Percentiles rank a stretch among this genome's conserved stretches.
These are phyloP conservation scores for Laterallus jamaicensis DNA, from an alignment of 2,113 vertebrate genomes.

Conservation along the genomic window DNA sequence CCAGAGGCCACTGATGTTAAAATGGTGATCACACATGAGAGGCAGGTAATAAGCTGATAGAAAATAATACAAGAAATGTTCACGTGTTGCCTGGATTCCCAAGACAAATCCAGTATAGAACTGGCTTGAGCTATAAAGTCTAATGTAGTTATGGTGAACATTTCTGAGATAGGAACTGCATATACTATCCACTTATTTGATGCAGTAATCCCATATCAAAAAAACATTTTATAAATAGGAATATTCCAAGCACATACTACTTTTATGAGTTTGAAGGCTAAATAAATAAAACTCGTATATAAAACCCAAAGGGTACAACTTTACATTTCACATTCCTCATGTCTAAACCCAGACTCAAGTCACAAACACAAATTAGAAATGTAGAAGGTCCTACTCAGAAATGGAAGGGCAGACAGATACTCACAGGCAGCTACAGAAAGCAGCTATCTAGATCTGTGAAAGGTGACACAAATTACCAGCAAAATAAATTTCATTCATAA, in stretches of 20 bases:
- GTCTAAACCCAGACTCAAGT: not conserved
- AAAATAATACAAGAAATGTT: not conserved
- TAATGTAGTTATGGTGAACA: not conserved
- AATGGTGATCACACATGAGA: not conserved
- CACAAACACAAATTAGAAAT: not conserved
- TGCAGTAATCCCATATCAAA: not conserved
- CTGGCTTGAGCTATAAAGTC: not conserved
- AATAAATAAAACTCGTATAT: not conserved
- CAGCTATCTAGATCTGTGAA: not conserved
- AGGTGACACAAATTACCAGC: not conserved
- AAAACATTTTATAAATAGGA: not conserved
- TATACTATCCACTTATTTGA: not conserved
- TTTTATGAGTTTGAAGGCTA: not conserved
- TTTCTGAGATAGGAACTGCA: not conserved
- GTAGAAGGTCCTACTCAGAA: not conserved
- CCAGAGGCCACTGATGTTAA: not conserved
- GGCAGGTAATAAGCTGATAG: not conserved
- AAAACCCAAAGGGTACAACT: not conserved
- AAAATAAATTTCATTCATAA: not conserved
- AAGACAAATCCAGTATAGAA: not conserved
- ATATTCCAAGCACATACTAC: not conserved
- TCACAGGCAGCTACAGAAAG: not conserved
- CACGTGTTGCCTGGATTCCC: not conserved
- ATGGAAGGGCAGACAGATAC: not conserved
- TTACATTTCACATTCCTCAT: not conserved